A percentile compares a stretch with the other conserved stretches of the same genome.
phyloP scores from a whole-genome alignment of 2,113 vertebrate species.

The Pelodiscus sinensis region DNA sequence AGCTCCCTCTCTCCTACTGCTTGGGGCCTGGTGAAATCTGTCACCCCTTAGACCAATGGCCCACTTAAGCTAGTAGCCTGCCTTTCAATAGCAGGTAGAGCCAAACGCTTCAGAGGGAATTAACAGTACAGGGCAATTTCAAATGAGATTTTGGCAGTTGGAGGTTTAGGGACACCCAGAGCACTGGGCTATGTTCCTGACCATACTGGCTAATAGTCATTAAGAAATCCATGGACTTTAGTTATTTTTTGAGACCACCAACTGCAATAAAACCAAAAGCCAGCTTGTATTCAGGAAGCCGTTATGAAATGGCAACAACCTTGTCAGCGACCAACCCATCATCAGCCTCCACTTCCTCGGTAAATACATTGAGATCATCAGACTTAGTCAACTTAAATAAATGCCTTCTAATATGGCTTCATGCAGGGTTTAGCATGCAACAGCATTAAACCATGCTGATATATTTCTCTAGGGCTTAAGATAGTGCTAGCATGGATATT shows the following conservation, averaged over 20 bases:
- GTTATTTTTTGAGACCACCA: neutral
- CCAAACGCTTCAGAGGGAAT: neutral
- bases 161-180: neutral
- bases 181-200: neutral
- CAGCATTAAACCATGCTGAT: neutral
- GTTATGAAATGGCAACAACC: neutral
- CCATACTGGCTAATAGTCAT: too few species aligned
- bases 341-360: neutral
- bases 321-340: neutral
- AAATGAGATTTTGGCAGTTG: neutral
- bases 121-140: neutral
- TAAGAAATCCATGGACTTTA: neutral
- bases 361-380: neutral
- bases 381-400: rapidly evolving
- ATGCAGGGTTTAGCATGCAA: neutral
- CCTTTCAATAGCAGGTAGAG: neutral
- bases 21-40: too few species aligned
- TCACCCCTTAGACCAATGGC: neutral
- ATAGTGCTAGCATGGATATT: too few species aligned
- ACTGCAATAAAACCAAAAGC: neutral
- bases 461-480: neutral
- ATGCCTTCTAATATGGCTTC: neutral
- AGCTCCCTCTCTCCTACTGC: too few species aligned
- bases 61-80: neutral
- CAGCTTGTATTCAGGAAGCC: neutral